phyloP scores from a whole-genome alignment of 2,113 vertebrate genomes.

The Passer montanus region DNA sequence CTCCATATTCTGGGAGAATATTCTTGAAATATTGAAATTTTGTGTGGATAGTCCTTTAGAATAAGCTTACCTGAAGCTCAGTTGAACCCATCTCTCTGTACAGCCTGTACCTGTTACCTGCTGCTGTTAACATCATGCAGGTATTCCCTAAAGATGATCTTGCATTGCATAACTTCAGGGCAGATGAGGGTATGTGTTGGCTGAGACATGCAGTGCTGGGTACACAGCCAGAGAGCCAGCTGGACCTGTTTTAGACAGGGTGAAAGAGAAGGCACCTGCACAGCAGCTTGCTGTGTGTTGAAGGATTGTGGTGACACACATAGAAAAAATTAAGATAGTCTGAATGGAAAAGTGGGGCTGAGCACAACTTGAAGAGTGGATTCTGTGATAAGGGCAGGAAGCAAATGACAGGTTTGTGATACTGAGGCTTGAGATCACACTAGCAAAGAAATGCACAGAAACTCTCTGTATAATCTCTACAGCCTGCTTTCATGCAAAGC shows the following conservation, averaged over 20 bases:
- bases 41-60: background rate
- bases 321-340: background rate
- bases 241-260: background rate
- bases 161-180: background rate
- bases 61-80: background rate
- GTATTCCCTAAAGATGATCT: background rate
- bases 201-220: background rate
- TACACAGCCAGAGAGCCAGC: background rate
- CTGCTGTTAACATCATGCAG: background rate
- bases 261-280: background rate
- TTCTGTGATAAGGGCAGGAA: background rate
- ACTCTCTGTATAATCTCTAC: background rate
- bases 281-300: background rate
- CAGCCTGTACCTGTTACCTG: background rate
- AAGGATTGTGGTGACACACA: background rate
- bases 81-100: background rate
- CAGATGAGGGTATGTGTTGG: background rate
- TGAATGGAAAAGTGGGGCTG: background rate
- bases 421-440: background rate
- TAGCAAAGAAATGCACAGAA: background rate
- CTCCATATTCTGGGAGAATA: background rate
- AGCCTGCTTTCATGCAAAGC: background rate
- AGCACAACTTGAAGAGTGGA: background rate
- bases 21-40: background rate
- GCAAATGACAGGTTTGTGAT: background rate